Percentiles rank a stretch among this genome's conserved stretches.
phyloP scores from a whole-genome alignment of 2,888 invertebrate species.

The Crossocerus cetratus region DNA sequence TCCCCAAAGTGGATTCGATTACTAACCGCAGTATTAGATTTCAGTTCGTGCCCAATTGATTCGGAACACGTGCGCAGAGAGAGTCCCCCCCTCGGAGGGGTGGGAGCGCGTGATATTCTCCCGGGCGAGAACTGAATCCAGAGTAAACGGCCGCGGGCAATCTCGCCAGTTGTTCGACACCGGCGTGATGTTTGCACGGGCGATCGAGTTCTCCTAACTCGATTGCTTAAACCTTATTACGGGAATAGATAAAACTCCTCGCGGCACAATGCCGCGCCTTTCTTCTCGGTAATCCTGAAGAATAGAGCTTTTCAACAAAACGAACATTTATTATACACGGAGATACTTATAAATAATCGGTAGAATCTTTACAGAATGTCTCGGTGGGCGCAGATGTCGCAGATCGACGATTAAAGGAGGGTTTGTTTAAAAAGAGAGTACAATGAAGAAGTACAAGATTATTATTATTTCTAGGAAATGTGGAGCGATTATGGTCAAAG shows the following conservation, averaged over 20 bases:
- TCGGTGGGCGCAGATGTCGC: too few species aligned
- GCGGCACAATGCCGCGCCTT: too few species aligned
- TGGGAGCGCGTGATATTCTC: slow-evolving; percentile 43
- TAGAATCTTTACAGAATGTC: too few species aligned
- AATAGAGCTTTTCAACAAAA: slow-evolving; percentile 2
- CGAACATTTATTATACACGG: too few species aligned
- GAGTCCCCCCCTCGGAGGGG: slow-evolving; percentile 27
- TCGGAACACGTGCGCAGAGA: slow-evolving; percentile 64
- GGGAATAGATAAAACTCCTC: slow-evolving; percentile 37
- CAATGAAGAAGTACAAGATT: too few species aligned
- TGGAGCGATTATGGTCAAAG: too few species aligned
- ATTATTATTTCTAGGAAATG: too few species aligned
- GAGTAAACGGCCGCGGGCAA: slow-evolving; percentile 65
- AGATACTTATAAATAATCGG: too few species aligned
- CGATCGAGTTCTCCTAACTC: slow-evolving; percentile 73
- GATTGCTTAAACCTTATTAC: slow-evolving; percentile 67
- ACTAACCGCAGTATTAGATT: slow-evolving; percentile 54
- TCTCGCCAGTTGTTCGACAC: slow-evolving; percentile 55
- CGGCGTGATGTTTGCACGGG: slow-evolving; percentile 66
- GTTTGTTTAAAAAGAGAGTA: too few species aligned
- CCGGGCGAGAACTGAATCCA: slow-evolving; percentile 57
- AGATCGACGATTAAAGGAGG: too few species aligned
- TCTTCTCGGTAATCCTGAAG: too few species aligned
- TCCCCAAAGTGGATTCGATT: slow-evolving; percentile 33
- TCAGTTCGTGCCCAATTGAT: slow-evolving; percentile 63